Evolutionary conservation across 2,797 vertebrate genomes (phyloP).

Genomic region (Sternotherus odoratus): DNA sequence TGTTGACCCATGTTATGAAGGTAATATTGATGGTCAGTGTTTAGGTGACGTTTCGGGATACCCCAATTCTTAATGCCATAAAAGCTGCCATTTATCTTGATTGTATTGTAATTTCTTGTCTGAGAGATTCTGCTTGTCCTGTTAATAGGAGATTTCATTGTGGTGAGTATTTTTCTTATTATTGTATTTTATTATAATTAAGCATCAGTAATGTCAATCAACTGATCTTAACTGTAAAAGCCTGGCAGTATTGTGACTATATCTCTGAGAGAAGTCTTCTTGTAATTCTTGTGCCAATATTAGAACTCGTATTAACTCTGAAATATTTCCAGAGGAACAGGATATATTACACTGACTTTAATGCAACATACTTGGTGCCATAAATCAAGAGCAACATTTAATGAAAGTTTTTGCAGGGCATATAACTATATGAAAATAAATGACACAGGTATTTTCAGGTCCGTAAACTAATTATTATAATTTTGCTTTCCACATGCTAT

Average conservation of each 20-base stretch:
- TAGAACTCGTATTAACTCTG: not conserved
- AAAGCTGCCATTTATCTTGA: not conserved
- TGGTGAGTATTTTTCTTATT: not conserved
- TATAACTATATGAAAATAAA: slow-evolving; percentile 43
- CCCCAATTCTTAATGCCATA: not conserved
- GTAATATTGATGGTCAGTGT: not conserved
- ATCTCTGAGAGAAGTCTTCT: not conserved
- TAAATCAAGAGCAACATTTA: slow-evolving; percentile 45
- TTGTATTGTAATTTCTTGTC: not conserved
- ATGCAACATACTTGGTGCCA: not conserved
- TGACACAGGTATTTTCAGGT: slow-evolving; percentile 60
- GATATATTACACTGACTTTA: not conserved
- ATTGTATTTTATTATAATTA: slow-evolving; percentile 1
- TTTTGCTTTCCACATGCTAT: slow-evolving; percentile 69
- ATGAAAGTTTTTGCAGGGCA: slow-evolving; percentile 58
- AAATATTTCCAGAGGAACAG: slow-evolving; percentile 15
- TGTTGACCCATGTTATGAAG: not conserved
- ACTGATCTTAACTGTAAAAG: slow-evolving; percentile 27
- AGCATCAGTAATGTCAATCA: slow-evolving; percentile 9
- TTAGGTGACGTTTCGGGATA: not conserved
- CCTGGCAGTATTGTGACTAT: not conserved
- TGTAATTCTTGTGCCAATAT: not conserved
- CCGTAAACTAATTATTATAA: slow-evolving; percentile 78
- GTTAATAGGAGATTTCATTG: slow-evolving; percentile 50
- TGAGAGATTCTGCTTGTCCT: slow-evolving; percentile 10